These are phyloP conservation scores for Synanceia verrucosa DNA, from an alignment of 2,797 vertebrate species.

Conservation along the genomic window DNA sequence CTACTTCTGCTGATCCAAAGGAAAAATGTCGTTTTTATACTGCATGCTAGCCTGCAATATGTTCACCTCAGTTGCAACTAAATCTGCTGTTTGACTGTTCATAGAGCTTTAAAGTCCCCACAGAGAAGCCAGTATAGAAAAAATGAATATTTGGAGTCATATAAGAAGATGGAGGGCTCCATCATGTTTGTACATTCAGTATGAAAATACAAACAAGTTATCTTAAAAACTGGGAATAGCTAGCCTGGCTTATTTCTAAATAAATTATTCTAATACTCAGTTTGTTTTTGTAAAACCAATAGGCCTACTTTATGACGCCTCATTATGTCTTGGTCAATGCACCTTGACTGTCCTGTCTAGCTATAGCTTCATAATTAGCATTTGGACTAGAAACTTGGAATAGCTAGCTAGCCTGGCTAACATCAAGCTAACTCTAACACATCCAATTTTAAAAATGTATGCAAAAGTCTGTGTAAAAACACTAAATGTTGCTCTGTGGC, in stretches of 20 bases:
- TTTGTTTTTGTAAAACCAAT: no score
- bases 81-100: not conserved
- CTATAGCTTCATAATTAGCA: not conserved
- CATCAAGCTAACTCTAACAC: not conserved
- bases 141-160: not conserved
- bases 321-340: no score
- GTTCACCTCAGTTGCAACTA: not conserved
- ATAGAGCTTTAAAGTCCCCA: not conserved
- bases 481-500: no score
- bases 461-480: no score
- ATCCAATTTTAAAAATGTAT: no score
- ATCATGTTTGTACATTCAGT: not conserved
- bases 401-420: not conserved
- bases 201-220: no score
- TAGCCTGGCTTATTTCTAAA: no score
- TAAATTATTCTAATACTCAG: no score
- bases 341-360: no score
- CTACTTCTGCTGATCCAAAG: slow-evolving; percentile 62
- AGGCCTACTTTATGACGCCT: no score
- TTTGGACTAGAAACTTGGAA: not conserved
- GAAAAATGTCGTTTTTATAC: slow-evolving; percentile 52
- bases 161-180: not conserved
- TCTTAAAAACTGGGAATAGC: no score
- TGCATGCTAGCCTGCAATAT: slow-evolving; percentile 30
- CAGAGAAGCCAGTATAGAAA: not conserved